Base-by-base conservation (phyloP, 2,888 invertebrate genomes). In the Drosophila meridionalis region DNA sequence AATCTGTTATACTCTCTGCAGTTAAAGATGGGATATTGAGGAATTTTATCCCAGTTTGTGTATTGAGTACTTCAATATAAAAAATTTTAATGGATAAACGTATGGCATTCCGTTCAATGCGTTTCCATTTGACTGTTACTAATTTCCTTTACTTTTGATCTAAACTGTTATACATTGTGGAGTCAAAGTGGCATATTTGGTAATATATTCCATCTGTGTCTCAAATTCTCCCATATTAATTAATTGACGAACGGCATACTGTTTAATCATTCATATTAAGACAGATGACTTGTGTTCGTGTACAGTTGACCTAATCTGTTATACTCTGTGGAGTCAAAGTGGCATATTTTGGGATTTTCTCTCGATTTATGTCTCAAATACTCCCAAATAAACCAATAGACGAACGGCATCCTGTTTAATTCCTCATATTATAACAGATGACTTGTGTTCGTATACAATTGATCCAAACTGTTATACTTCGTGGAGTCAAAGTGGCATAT, bases 141-240 rank as follows among this genome's bases (percentile, higher is more conserved):
- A n/a, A n/a, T n/a, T n/a, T n/a, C n/a, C n/a, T n/a, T n/a, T n/a
- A n/a, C n/a, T n/a, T n/a, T n/a, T n/a, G n/a, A n/a, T n/a, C n/a
- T n/a, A n/a, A n/a, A n/a, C n/a, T n/a, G n/a, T n/a, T n/a, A n/a
- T n/a, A n/a, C n/a, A n/a, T 9, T 7, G 7, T 55, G 83, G 85
- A 83, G 87, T 66, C 60, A 79, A 87, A 86, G 83, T 86, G 80
- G 75, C 80, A 78, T 78, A 69, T 50, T n/a, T n/a, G n/a, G n/a
- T n/a, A n/a, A n/a, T n/a, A n/a, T n/a, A n/a, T n/a, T n/a, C n/a
- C n/a, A n/a, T n/a, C n/a, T n/a, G 69, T 87, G 83, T 87, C 83
- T 87, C 78, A 78, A 75, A 82, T 64, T 3, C 76, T 79, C 69
- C 78, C 12, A 67, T 30, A 59, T 28, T 1, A 59, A 70, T 4